Conservation (phyloP, 2,888 invertebrate species). For the Cephonodes hylas region DNA sequence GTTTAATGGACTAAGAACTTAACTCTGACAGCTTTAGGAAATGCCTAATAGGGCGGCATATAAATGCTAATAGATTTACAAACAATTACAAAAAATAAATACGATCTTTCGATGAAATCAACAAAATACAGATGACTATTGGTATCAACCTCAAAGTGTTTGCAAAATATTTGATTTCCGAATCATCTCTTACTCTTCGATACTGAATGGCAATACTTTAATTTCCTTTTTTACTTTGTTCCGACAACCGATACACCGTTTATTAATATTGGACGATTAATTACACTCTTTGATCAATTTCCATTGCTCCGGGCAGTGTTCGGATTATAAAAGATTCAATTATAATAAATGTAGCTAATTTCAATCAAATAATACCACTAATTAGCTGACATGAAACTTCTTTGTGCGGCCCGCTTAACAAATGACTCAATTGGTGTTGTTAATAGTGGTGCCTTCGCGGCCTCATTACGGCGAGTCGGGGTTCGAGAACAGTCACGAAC, state of each 20-base stretch:
- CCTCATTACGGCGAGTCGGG: constrained; percentile 49
- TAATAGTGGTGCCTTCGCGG: constrained; percentile 58
- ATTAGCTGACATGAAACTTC: constrained; percentile 72
- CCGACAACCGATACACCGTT: constrained; percentile 35
- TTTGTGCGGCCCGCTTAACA: constrained; percentile 71
- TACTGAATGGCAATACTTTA: constrained; percentile 20
- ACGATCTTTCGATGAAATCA: too few relatives aligned
- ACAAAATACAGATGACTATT: background rate
- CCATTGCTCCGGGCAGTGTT: constrained; percentile 54
- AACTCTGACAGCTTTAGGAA: too few relatives aligned
- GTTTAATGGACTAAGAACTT: too few relatives aligned
- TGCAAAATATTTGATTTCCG: background rate
- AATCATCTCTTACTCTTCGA: background rate
- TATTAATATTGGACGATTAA: constrained; percentile 61
- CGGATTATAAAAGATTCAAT: constrained; percentile 67
- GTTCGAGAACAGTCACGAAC: constrained; percentile 53
- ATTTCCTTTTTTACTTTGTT: constrained; percentile 31
- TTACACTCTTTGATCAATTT: constrained; percentile 61
- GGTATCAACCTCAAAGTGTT: too few relatives aligned
- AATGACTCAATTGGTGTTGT: constrained; percentile 76
- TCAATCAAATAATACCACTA: constrained; percentile 78
- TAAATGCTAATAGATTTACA: too few relatives aligned
- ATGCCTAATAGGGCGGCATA: too few relatives aligned
- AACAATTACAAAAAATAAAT: too few relatives aligned
- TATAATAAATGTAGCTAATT: constrained; percentile 76